A percentile compares a stretch with the other conserved stretches of the same genome.
Evolutionary conservation across 1,140 invertebrate genomes (phyloP).

Genomic region (Luehdorfia chinensis): DNA sequence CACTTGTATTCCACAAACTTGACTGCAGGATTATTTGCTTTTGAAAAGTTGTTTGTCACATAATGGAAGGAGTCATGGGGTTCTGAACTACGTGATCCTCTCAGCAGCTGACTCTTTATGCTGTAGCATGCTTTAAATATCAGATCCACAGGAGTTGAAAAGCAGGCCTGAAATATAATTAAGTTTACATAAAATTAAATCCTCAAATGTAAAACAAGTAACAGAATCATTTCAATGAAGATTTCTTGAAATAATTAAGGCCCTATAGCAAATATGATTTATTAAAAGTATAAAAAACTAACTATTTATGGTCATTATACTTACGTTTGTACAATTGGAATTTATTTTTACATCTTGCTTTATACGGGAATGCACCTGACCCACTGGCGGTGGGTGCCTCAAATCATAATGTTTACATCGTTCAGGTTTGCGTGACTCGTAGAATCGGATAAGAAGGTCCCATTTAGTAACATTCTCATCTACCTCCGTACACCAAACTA

Average conservation of each 20-base stretch:
- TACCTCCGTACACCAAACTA: slow-evolving; percentile 34
- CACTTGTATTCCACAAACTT: slow-evolving; percentile 21
- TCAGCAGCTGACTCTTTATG: slow-evolving; percentile 21
- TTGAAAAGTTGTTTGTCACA: slow-evolving; percentile 22
- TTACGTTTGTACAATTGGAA: slow-evolving; percentile 38
- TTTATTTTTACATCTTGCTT: slow-evolving; percentile 12
- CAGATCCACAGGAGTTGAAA: slow-evolving; percentile 33
- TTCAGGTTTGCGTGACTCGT: slow-evolving; percentile 5
- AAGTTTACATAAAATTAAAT: slow-evolving; percentile 7
- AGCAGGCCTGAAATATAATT: slow-evolving; percentile 40
- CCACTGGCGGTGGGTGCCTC: not conserved
- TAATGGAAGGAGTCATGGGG: slow-evolving; percentile 19
- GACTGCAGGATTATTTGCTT: slow-evolving; percentile 10
- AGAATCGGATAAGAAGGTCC: slow-evolving; percentile 46
- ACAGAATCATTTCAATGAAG: too few species aligned
- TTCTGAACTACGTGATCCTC: not conserved
- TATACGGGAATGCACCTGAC: slow-evolving; percentile 21
- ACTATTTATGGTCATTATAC: slow-evolving; percentile 9
- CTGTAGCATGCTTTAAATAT: slow-evolving; percentile 42
- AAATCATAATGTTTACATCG: slow-evolving; percentile 16
- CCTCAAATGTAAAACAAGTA: not conserved
- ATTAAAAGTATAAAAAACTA: not conserved
- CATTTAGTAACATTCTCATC: slow-evolving; percentile 71
- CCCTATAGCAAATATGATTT: too few species aligned
- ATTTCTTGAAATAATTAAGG: too few species aligned